These are phyloP conservation scores for Pristionchus exspectatus DNA, from an alignment of 2,888 invertebrate species.

Conservation along the genomic window DNA sequence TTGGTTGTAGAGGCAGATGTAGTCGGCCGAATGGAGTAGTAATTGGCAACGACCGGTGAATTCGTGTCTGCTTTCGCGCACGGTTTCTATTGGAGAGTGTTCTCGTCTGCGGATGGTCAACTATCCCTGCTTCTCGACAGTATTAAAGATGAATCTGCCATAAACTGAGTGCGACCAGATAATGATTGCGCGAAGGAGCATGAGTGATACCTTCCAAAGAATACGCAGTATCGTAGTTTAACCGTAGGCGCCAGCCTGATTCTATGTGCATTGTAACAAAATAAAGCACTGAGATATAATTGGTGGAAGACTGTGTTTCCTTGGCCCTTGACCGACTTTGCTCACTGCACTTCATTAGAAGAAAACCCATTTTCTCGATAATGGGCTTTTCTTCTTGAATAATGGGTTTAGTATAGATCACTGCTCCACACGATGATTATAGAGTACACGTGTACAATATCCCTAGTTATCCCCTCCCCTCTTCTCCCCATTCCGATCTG, in stretches of 20 bases:
- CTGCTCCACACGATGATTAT: background rate
- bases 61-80: too few species aligned
- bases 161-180: too few species aligned
- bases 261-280: too few species aligned
- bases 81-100: too few species aligned
- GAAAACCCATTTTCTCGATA: conserved; percentile 10
- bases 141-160: too few species aligned
- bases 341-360: background rate
- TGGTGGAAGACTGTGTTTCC: background rate
- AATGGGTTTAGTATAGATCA: background rate
- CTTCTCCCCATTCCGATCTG: conserved; percentile 19
- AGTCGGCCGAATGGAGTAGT: conserved; percentile 8
- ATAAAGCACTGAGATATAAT: too few species aligned
- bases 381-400: background rate
- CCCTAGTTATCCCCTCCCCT: background rate
- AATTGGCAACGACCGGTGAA: background rate
- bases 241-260: too few species aligned
- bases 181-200: too few species aligned
- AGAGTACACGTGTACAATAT: conserved; percentile 28
- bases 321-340: background rate
- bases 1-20: background rate
- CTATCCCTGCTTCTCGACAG: too few species aligned
- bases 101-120: too few species aligned
- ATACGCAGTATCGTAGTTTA: too few species aligned
- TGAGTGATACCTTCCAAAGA: too few species aligned